Percentiles rank a stretch among this genome's conserved stretches.
Conservation (phyloP, 2,113 vertebrate species). For the Verasper variegatus region DNA sequence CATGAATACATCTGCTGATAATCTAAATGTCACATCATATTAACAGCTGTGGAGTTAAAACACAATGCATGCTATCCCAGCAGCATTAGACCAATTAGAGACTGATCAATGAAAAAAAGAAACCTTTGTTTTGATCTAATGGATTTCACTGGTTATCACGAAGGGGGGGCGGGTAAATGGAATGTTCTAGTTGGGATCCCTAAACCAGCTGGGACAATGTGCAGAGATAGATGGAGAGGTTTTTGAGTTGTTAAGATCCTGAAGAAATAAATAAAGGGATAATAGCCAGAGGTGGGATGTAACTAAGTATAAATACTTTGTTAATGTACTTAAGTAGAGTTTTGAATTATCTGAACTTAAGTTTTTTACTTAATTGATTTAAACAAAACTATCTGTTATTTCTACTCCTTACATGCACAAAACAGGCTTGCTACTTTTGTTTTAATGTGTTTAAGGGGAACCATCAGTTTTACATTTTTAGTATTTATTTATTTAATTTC, state of each 20-base stretch:
- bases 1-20: constrained; percentile 72
- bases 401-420: too few species aligned
- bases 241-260: not conserved
- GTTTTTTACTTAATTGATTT: too few species aligned
- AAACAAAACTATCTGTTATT: too few species aligned
- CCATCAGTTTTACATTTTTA: too few species aligned
- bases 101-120: constrained; percentile 69
- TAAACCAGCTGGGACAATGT: not conserved
- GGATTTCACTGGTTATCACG: constrained; percentile 52
- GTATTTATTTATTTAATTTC: too few species aligned
- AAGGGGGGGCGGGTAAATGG: constrained; percentile 8
- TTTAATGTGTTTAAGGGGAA: too few species aligned
- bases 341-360: too few species aligned
- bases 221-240: not conserved
- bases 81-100: constrained; percentile 60
- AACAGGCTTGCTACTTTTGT: too few species aligned
- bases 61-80: constrained; percentile 38
- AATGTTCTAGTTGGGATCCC: constrained; percentile 39
- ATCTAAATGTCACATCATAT: constrained; percentile 69
- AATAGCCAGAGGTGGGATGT: too few species aligned
- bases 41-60: constrained; percentile 58
- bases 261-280: too few species aligned
- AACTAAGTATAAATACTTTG: too few species aligned
- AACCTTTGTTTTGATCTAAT: constrained; percentile 63
- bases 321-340: too few species aligned